These are phyloP conservation scores for Odontesthes bonariensis DNA, from an alignment of 2,113 vertebrate species.

Conservation along the genomic window DNA sequence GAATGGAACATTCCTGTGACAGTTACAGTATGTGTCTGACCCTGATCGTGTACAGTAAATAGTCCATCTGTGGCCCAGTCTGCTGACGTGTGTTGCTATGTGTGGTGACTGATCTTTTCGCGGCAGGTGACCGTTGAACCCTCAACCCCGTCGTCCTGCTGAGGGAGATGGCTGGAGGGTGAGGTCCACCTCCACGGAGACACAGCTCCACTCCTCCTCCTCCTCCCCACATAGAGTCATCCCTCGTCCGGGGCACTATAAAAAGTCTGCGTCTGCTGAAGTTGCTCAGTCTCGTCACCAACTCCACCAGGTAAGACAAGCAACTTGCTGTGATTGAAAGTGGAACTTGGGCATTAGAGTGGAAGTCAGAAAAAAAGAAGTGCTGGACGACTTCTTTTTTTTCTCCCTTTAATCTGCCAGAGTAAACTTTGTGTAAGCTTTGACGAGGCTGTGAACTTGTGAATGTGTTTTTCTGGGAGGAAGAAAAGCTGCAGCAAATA, in stretches of 20 bases:
- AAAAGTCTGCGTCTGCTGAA: conserved; percentile 56
- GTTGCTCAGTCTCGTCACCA: conserved; percentile 76
- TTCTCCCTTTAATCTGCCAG: not conserved
- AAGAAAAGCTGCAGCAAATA: not conserved
- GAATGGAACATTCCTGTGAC: not conserved
- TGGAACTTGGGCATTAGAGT: conserved; percentile 11
- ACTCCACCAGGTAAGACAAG: conserved; percentile 81
- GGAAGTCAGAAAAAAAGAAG: not conserved
- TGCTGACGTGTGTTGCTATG: conserved; percentile 3
- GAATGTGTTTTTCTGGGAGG: not conserved
- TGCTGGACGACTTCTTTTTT: not conserved
- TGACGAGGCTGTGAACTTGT: not conserved
- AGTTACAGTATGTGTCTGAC: not conserved
- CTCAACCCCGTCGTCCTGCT: conserved; percentile 59
- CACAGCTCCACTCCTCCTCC: conserved; percentile 59
- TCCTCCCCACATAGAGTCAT: conserved; percentile 41
- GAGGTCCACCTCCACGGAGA: conserved; percentile 84
- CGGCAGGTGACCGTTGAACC: conserved; percentile 81
- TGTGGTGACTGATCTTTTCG: conserved; percentile 54
- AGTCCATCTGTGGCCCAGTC: conserved; percentile 3
- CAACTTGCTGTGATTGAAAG: not conserved
- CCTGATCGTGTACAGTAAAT: conserved; percentile 4
- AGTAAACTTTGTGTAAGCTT: not conserved
- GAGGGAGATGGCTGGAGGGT: conserved; percentile 71
- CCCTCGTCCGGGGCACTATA: conserved; percentile 69